Evolutionary conservation across 1,140 invertebrate genomes (phyloP).

Genomic region (Euura lappo): DNA sequence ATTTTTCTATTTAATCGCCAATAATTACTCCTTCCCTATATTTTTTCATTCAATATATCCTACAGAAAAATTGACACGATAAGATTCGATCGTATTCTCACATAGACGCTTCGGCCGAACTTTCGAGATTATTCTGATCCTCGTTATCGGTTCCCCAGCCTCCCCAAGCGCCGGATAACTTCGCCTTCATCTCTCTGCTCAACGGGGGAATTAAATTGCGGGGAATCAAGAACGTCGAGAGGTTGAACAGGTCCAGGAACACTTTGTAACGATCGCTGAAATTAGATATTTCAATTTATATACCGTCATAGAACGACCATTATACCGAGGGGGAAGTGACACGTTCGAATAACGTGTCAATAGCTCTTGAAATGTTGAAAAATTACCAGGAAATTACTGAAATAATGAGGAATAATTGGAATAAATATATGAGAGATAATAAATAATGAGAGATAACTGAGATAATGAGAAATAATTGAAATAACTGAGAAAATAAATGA

Average conservation of each 20-base stretch:
- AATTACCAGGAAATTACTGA: no score
- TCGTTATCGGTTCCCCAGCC: slow-evolving; percentile 38
- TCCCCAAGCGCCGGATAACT: slow-evolving; percentile 54
- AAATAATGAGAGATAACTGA: no score
- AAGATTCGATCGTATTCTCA: slow-evolving; percentile 8
- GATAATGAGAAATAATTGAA: no score
- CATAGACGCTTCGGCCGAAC: slow-evolving; percentile 31
- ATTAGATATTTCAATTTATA: slow-evolving; percentile 39
- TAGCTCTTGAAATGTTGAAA: no score
- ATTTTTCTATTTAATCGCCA: no score
- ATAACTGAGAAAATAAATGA: no score
- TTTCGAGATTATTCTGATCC: slow-evolving; percentile 37
- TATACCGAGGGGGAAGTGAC: neutral
- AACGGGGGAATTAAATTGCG: slow-evolving; percentile 89
- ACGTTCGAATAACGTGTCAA: no score
- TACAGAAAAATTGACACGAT: slow-evolving; percentile 5
- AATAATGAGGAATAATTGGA: no score
- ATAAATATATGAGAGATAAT: no score
- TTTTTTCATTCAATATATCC: slow-evolving; percentile 16
- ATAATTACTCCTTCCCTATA: neutral
- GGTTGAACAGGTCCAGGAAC: slow-evolving; percentile 96
- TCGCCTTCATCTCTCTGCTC: slow-evolving; percentile 73
- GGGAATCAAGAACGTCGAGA: slow-evolving; percentile 95
- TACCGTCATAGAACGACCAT: neutral
- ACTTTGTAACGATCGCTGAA: slow-evolving; percentile 97